Base-by-base conservation (phyloP, 1,140 invertebrate genomes). In the Calephelis virginiensis region DNA sequence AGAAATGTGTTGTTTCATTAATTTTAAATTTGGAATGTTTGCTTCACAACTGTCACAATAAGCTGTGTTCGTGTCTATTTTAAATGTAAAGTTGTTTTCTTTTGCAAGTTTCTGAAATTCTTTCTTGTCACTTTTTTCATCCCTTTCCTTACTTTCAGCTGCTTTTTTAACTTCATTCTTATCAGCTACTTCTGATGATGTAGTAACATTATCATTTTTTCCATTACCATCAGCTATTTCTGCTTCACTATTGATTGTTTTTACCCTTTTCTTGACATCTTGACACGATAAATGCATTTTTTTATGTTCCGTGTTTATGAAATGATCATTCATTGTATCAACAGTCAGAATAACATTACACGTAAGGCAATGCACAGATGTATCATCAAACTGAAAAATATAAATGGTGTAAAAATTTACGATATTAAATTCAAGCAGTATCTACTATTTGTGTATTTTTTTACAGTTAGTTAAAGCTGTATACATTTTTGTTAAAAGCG, bases 1-100 rank as follows among this genome's bases (percentile, higher is more conserved):
- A 53, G 50, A 17, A 28, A 53, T 53, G 50, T 53, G 50, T 17
- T 5, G 50, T 53, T 53, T 53, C 50, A 53, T 17, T 53, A 53
- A 28, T 9, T 53, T 53, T 28, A 53, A 53, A 17, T 53, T 28
- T 17, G 6, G 8, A 13, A 53, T 28, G 10, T 10, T 53, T 10
- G 17, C 49, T 14, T 50, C 49, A 50, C 49, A 50, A 14, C 14
- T 50, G 0, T 12, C 13, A 17, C 49, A 50, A 17, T 50, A 17
- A 14, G 49, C 49, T 14, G 14, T 13, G 8, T 13, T 17, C 13
- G 1, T 9, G 13, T 9, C 49, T 14, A 14, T 50, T 17, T 50
- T 50, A 3, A 17, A 53, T 17, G 13, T 17, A 9, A 53, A 10
- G 49, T 17, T 53, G 9, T 28, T 17, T 17, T 14, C 14, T 28